Evolutionary conservation across 1,140 invertebrate species (phyloP).

Genomic region (Myzus persicae): DNA sequence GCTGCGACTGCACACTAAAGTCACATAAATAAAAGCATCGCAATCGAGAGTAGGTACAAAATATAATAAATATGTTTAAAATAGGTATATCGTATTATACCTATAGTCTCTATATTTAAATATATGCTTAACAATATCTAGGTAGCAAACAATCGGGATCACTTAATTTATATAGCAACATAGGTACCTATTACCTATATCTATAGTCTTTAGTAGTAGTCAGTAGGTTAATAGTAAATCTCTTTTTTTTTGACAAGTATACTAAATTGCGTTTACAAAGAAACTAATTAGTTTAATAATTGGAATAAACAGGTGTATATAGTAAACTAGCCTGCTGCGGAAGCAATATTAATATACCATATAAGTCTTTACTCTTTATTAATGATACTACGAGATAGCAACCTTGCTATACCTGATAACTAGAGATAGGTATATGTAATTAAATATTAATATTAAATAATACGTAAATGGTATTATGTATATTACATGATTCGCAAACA

Average conservation of each 20-base stretch:
- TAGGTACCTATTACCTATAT: too few species aligned
- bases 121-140: too few species aligned
- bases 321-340: too few species aligned
- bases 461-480: neutral
- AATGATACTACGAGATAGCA: neutral
- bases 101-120: too few species aligned
- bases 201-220: too few species aligned
- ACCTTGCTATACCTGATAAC: neutral
- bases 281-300: neutral
- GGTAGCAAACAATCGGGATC: too few species aligned
- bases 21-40: neutral
- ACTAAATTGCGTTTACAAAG: neutral
- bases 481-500: neutral
- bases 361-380: too few species aligned
- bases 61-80: neutral
- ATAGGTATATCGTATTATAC: too few species aligned
- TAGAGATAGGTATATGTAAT: neutral
- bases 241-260: neutral
- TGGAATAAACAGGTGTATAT: neutral
- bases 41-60: neutral
- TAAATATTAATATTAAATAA: neutral
- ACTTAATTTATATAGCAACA: too few species aligned
- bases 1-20: neutral
- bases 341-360: too few species aligned
- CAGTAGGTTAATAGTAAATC: too few species aligned